These are phyloP conservation scores for Belonocnema kinseyi DNA, from an alignment of 1,140 invertebrate genomes.

Conservation along the genomic window DNA sequence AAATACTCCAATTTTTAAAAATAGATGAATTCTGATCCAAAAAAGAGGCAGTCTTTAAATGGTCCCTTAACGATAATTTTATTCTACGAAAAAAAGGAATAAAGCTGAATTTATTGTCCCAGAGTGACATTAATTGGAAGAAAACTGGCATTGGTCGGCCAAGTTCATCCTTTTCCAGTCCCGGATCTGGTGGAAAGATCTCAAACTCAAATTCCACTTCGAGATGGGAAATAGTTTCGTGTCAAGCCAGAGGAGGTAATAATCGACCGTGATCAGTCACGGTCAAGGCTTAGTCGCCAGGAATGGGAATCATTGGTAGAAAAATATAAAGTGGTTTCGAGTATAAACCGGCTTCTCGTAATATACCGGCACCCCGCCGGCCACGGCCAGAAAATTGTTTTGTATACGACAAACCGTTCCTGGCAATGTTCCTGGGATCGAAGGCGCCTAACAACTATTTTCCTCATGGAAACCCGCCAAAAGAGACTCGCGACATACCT, in stretches of 20 bases:
- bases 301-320: not conserved
- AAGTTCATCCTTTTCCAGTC: not conserved
- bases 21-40: too few relatives aligned
- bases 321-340: not conserved
- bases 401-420: conserved; percentile 31
- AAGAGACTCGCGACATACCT: conserved; percentile 50
- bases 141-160: not conserved
- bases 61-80: too few relatives aligned
- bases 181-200: not conserved
- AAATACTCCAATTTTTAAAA: too few relatives aligned
- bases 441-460: conserved; percentile 49
- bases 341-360: conserved; percentile 28
- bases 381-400: conserved; percentile 32
- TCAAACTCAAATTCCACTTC: not conserved
- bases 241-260: not conserved
- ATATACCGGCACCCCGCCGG: conserved; percentile 39
- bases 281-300: conserved; percentile 6
- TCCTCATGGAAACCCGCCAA: conserved; percentile 54
- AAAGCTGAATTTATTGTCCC: too few relatives aligned
- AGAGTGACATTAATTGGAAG: not conserved
- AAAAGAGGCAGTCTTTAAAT: too few relatives aligned
- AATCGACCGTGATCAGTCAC: conserved; percentile 13
- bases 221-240: not conserved
- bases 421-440: conserved; percentile 40
- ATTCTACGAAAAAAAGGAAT: too few relatives aligned